These are phyloP conservation scores for Xylocampa areola DNA, from an alignment of 2,888 invertebrate genomes.

Conservation along the genomic window DNA sequence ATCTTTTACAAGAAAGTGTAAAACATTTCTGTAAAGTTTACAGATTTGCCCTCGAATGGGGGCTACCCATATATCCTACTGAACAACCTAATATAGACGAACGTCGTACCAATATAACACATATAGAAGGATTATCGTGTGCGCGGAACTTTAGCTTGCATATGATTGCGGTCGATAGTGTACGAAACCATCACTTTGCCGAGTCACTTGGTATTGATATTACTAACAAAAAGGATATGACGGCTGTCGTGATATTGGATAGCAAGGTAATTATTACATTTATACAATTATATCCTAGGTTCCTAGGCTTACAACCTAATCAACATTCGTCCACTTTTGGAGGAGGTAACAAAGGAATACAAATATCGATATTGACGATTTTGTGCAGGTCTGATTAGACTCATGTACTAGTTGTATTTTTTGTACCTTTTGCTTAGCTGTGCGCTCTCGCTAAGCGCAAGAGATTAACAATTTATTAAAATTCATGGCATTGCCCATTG, in stretches of 20 bases:
- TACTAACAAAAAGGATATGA: slow-evolving; percentile 89
- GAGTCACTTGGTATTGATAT: slow-evolving; percentile 93
- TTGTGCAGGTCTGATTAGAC: too few relatives aligned
- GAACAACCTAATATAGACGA: slow-evolving; percentile 55
- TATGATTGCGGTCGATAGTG: slow-evolving; percentile 93
- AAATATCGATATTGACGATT: too few relatives aligned
- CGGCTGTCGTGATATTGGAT: slow-evolving; percentile 92
- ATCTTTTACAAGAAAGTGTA: slow-evolving; percentile 81
- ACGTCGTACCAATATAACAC: slow-evolving; percentile 66
- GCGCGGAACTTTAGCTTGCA: slow-evolving; percentile 75
- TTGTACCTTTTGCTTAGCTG: too few relatives aligned
- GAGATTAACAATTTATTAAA: too few relatives aligned
- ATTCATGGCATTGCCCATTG: too few relatives aligned
- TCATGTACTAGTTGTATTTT: too few relatives aligned
- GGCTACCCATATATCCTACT: slow-evolving; percentile 74
- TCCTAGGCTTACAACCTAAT: too few relatives aligned
- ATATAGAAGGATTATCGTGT: slow-evolving; percentile 87
- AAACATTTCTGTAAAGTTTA: slow-evolving; percentile 80
- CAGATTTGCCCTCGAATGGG: slow-evolving; percentile 79
- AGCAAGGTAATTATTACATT: slow-evolving; percentile 87
- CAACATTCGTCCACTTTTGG: too few relatives aligned
- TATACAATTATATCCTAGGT: too few relatives aligned
- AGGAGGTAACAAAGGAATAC: too few relatives aligned
- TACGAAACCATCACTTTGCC: slow-evolving; percentile 93
- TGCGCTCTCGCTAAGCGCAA: too few relatives aligned